Conservation (phyloP, 37 sponge, comb jelly and placozoan species). For the Ianthella basta region DNA sequence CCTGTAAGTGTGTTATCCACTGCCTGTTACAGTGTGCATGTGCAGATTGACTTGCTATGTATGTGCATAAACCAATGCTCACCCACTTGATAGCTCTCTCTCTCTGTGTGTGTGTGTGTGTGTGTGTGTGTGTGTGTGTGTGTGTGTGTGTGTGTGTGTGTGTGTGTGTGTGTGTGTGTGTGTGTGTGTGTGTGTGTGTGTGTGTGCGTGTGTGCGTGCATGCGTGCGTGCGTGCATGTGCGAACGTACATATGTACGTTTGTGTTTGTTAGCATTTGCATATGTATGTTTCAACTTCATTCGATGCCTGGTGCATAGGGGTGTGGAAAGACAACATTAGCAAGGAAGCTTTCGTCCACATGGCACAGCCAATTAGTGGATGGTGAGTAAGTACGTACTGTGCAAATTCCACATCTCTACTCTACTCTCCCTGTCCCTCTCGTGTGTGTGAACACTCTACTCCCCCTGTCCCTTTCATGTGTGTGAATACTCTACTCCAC, state of each 20-base stretch:
- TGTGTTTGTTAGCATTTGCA: background rate
- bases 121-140: no score
- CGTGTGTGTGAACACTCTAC: background rate
- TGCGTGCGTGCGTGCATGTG: background rate
- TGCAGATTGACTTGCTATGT: no score
- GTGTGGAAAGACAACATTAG: conserved; percentile 81
- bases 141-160: no score
- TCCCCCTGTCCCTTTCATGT: no score
- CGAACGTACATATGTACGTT: background rate
- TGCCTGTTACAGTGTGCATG: background rate
- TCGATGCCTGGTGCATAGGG: conserved; percentile 45
- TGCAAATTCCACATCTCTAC: background rate
- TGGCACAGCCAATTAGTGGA: conserved; percentile 87
- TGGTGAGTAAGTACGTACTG: conserved; percentile 54
- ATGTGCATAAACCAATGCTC: background rate
- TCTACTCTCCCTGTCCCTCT: background rate
- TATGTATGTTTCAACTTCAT: background rate
- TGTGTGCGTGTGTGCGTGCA: no score
- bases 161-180: no score
- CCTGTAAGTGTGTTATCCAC: conserved; percentile 54
- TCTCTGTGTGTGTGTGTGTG: no score
- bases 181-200: no score
- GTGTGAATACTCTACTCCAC: background rate
- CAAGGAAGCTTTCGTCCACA: conserved; percentile 61
- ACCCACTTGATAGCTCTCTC: no score